A percentile compares a stretch with the other conserved stretches of the same genome.
Conservation (phyloP, 53 echinoderm and acorn worm species). For the Echinarachnius parma region DNA sequence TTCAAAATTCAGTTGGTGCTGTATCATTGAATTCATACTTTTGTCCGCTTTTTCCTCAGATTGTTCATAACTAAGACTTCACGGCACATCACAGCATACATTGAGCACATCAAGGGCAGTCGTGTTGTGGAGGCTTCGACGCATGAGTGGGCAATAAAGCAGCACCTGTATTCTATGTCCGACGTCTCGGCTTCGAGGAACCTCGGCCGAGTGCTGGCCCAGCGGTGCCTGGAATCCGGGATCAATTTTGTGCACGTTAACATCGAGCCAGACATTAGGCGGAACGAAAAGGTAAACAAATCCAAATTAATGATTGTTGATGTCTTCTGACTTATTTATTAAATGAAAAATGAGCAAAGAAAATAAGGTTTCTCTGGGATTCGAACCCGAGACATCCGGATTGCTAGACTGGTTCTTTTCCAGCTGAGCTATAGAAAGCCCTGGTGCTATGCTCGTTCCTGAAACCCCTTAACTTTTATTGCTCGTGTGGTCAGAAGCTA, state of each 20-base stretch:
- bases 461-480: no score
- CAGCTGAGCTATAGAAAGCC: no score
- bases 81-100: conserved; percentile 69
- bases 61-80: conserved; percentile 58
- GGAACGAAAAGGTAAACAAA: conserved; percentile 72
- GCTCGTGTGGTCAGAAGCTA: no score
- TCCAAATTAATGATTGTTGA: no score
- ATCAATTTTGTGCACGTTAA: conserved; percentile 64
- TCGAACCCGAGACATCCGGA: no score
- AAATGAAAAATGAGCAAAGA: no score
- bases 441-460: no score
- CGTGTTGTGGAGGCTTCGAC: conserved; percentile 71
- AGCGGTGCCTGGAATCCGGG: conserved; percentile 84
- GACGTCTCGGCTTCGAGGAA: conserved; percentile 78
- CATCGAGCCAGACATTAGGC: conserved; percentile 21
- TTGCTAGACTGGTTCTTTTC: no score
- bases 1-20: no score
- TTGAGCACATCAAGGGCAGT: conserved; percentile 77
- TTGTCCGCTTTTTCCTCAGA: conserved; percentile 25
- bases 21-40: no score
- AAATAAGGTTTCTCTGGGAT: no score
- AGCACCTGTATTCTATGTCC: conserved; percentile 67
- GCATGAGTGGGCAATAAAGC: conserved; percentile 93
- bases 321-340: no score
- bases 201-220: conserved; percentile 80